Evolutionary conservation across 2,888 invertebrate species (phyloP), one percentile per base, ranked within the genome.

Genomic region (Lysandra coridon): DNA sequence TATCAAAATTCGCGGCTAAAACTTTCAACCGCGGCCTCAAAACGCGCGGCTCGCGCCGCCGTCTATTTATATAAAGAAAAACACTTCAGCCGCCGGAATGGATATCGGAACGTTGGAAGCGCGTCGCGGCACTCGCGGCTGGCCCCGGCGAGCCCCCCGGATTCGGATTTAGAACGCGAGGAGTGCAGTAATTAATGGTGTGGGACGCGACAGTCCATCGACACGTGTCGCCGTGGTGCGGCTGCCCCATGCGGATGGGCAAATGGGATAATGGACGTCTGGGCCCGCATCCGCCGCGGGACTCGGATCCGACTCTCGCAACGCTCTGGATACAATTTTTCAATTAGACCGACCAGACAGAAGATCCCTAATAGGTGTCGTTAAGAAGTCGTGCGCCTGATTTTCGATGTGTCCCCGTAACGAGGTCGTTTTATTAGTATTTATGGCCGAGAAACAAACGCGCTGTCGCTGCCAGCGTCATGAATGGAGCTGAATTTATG

Each of bases 291-390:
- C 94, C 94, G 94, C 90, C 92, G 90, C 91, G 89, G 88, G 88
- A 91, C 87, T 92, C 92, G 92, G 93, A 92, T 92, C 91, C 93
- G 89, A 92, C 93, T 92, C 93, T 91, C 91, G 93, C 92, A 92
- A 87, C 90, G 91, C 90, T 89, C 91, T 91, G 90, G 91, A 92
- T 93, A 94, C 94, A 94, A 94, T 94, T 94, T 94, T 94, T 94
- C 94, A 94, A 94, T 94, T 94, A 94, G 92, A 93, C 89, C 90
- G 89, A 91, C 92, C 93, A 93, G 94, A 94, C 94, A 92, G 89
- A 93, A 92, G 92, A 93, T 92, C 92, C 92, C 91, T 94, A 94
- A 94, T 94, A 93, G 94, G 94, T 94, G 93, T 93, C 92, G 93
- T 94, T 94, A 94, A 94, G 93, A 90, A 93, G 93, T 91, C 93